These are phyloP conservation scores for Leptestheria dahalacensis DNA, from an alignment of 1,140 invertebrate species.

Conservation along the genomic window DNA sequence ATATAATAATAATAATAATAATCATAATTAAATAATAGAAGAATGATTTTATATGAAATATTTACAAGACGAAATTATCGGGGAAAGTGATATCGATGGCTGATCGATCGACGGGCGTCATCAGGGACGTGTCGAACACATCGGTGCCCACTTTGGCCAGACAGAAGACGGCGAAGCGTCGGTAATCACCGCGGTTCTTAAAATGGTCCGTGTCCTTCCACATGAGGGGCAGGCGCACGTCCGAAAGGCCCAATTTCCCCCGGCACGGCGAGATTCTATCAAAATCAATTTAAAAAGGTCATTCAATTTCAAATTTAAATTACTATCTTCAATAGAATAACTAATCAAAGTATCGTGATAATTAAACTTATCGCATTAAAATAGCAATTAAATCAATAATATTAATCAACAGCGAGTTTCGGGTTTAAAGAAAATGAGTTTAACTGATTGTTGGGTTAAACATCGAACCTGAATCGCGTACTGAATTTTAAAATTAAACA, in stretches of 20 bases:
- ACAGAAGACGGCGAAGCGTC: constrained; percentile 54
- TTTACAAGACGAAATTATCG: constrained; percentile 52
- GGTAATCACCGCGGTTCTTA: constrained; percentile 53
- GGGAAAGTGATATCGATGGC: constrained; percentile 54
- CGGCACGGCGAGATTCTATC: neutral
- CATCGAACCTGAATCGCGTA: too few relatives aligned
- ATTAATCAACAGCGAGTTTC: too few relatives aligned
- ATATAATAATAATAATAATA: neutral
- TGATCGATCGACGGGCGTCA: constrained; percentile 48
- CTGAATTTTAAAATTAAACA: too few relatives aligned
- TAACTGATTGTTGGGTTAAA: too few relatives aligned
- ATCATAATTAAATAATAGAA: neutral
- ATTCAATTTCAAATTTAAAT: too few relatives aligned
- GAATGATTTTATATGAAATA: constrained; percentile 18
- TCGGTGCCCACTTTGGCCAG: constrained; percentile 48
- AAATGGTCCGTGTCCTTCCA: constrained; percentile 58
- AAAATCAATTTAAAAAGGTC: neutral
- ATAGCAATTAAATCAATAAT: too few relatives aligned
- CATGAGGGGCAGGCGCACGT: constrained; percentile 51
- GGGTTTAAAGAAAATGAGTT: too few relatives aligned
- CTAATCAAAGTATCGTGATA: neutral
- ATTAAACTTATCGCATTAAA: too few relatives aligned
- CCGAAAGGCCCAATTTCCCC: constrained; percentile 34
- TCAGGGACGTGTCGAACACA: constrained; percentile 48
- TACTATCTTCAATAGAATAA: neutral